Conservation (phyloP, 2,113 vertebrate species). For the Urocitellus parryii region DNA sequence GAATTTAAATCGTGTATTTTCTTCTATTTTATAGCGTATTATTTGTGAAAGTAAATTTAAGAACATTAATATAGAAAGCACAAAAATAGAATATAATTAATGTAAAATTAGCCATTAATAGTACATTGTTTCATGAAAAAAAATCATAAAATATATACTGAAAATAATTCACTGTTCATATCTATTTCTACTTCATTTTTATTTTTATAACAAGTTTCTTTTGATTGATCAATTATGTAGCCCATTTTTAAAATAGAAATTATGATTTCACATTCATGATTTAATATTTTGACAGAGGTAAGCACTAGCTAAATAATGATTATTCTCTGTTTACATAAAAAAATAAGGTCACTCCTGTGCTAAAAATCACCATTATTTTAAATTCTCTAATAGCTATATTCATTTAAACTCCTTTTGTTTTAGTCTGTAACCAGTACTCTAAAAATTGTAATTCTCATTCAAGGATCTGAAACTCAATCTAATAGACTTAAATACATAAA, state of each 20-base stretch:
- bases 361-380: background rate
- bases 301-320: background rate
- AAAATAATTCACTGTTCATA: background rate
- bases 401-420: background rate
- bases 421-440: background rate
- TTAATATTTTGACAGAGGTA: background rate
- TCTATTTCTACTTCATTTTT: background rate
- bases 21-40: background rate
- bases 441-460: background rate
- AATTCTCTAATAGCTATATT: background rate
- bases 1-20: background rate
- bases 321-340: background rate
- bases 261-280: background rate
- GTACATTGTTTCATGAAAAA: background rate
- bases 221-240: background rate
- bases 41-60: background rate
- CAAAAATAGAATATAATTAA: background rate
- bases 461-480: background rate
- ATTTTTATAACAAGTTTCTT: background rate
- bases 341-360: background rate
- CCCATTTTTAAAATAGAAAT: background rate
- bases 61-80: background rate
- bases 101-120: background rate
- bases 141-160: background rate
- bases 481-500: background rate